Percentiles rank a stretch among this genome's conserved stretches.
These are phyloP conservation scores for Syngnathus floridae DNA, from an alignment of 2,113 vertebrate genomes.

Conservation along the genomic window DNA sequence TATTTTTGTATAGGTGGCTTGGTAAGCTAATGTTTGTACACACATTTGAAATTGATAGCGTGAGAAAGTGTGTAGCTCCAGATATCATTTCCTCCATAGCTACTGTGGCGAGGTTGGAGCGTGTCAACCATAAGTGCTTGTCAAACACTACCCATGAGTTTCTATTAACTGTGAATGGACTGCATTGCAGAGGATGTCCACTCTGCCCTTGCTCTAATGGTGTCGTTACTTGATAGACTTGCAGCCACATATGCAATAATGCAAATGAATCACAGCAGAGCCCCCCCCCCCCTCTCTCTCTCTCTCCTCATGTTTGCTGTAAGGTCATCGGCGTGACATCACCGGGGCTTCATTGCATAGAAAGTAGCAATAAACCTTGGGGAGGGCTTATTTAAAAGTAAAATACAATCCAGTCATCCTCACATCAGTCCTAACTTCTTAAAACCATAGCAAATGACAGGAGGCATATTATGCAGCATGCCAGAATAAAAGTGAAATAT, in stretches of 20 bases:
- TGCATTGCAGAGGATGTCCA: constrained; percentile 37
- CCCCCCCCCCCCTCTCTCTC: neutral
- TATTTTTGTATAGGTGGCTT: neutral
- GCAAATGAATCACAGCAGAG: constrained; percentile 24
- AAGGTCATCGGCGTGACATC: constrained; percentile 36
- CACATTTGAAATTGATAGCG: neutral
- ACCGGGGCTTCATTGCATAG: constrained; percentile 11
- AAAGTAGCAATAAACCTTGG: constrained; percentile 38
- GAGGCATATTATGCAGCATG: neutral
- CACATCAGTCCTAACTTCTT: constrained; percentile 17
- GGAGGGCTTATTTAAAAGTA: constrained; percentile 16
- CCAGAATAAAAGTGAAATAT: neutral
- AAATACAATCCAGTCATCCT: constrained; percentile 16
- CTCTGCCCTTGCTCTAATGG: constrained; percentile 56
- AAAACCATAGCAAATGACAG: constrained; percentile 17
- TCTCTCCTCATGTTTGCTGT: constrained; percentile 6
- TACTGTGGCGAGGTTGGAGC: constrained; percentile 22
- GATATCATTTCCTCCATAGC: neutral
- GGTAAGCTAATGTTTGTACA: neutral
- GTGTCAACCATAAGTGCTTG: constrained; percentile 36
- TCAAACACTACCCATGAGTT: constrained; percentile 46
- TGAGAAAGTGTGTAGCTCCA: neutral
- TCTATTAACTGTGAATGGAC: constrained; percentile 53
- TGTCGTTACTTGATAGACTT: constrained; percentile 39
- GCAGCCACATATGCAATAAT: constrained; percentile 32